Percentiles rank a stretch among this genome's conserved stretches.
Evolutionary conservation across 2,113 vertebrate genomes (phyloP).

Genomic region (Gasterosteus nipponicus): DNA sequence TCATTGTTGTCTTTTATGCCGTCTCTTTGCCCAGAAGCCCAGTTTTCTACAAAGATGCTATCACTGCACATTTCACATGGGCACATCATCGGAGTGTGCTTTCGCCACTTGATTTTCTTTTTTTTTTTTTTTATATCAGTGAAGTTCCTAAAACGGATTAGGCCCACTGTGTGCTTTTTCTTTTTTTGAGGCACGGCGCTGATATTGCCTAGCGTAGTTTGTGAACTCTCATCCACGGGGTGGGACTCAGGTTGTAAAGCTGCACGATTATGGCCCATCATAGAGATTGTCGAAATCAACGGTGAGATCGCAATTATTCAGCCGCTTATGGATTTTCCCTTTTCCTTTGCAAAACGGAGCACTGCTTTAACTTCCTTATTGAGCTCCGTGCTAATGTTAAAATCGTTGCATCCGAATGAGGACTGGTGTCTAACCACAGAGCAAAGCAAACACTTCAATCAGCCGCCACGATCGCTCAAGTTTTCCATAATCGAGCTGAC

Average conservation of each 20-base stretch:
- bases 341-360: not conserved
- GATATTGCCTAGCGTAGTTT: not conserved
- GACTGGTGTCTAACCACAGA: not conserved
- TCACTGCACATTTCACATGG: conserved; percentile 59
- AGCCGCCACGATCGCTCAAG: no score
- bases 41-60: conserved; percentile 70
- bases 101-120: conserved; percentile 51
- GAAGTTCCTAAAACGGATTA: conserved; percentile 64
- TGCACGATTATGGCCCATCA: not conserved
- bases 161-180: conserved; percentile 41
- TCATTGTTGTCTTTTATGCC: conserved; percentile 69
- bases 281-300: no score
- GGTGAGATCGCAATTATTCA: not conserved
- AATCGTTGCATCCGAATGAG: not conserved
- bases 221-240: not conserved
- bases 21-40: conserved; percentile 60
- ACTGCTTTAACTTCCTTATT: not conserved
- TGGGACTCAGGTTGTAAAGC: not conserved
- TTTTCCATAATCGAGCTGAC: no score
- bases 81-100: conserved; percentile 58
- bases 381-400: not conserved
- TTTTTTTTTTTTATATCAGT: conserved; percentile 30
- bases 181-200: conserved; percentile 9
- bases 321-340: no score
- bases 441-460: no score